phyloP scores from a whole-genome alignment of 2,797 vertebrate genomes.

The Lithobates pipiens region DNA sequence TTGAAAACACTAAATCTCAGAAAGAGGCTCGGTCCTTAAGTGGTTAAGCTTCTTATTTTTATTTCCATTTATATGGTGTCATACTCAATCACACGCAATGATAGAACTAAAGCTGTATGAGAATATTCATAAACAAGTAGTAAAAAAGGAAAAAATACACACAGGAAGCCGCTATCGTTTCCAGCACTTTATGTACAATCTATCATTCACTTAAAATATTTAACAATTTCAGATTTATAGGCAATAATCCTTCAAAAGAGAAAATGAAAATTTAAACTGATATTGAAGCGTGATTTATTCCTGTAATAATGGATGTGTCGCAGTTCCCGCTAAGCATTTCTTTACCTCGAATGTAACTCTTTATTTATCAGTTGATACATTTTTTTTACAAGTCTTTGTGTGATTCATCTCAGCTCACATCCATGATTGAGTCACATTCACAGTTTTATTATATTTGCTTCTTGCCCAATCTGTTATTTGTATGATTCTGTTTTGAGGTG shows the following conservation, averaged over 20 bases:
- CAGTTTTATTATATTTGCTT: not conserved
- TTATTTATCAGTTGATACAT: not conserved
- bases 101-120: not conserved
- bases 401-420: not conserved
- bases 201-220: not conserved
- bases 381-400: not conserved
- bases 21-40: no score
- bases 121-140: not conserved
- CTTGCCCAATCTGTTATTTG: not conserved
- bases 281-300: not conserved
- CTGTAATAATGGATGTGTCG: not conserved
- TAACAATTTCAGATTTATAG: slow-evolving; percentile 2
- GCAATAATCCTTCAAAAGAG: slow-evolving; percentile 1
- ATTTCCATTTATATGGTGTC: not conserved
- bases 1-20: no score
- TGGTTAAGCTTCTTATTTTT: no score
- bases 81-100: not conserved
- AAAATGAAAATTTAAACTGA: not conserved
- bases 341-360: not conserved
- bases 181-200: not conserved
- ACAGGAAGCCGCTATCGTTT: not conserved
- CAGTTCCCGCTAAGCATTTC: not conserved
- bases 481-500: not conserved
- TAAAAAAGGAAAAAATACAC: not conserved
- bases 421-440: not conserved